phyloP scores from a whole-genome alignment of 1,140 invertebrate genomes.

The Listronotus bonariensis region DNA sequence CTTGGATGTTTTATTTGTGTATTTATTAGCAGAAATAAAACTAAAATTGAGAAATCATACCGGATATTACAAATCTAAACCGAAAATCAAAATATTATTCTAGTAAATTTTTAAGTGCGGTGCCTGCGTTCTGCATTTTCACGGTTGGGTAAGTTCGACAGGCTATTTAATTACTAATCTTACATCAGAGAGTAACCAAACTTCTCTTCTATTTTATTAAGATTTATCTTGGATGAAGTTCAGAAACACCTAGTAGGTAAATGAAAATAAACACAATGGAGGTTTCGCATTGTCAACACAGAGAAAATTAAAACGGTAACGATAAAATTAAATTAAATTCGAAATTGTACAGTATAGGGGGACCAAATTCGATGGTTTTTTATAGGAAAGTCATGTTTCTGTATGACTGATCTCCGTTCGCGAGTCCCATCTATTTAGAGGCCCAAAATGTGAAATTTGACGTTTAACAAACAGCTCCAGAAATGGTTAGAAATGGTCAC shows the following conservation, averaged over 20 bases:
- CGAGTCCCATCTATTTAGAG: no score
- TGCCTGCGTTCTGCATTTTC: constrained; percentile 10
- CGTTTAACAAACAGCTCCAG: no score
- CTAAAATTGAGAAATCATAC: not conserved
- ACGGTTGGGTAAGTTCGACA: constrained; percentile 10
- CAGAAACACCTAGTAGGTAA: constrained; percentile 6
- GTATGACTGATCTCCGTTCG: no score
- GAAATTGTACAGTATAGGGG: no score
- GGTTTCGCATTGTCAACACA: not conserved
- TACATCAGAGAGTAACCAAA: constrained; percentile 2
- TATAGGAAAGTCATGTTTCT: no score
- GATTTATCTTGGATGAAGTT: constrained; percentile 2
- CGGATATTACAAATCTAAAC: constrained; percentile 8
- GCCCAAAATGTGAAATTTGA: no score
- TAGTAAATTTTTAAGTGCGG: constrained; percentile 1
- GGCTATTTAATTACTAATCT: constrained; percentile 8
- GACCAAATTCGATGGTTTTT: no score
- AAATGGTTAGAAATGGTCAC: no score
- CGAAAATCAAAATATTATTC: not conserved
- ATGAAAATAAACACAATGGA: constrained; percentile 7
- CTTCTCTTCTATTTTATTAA: constrained; percentile 3
- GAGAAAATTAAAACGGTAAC: not conserved
- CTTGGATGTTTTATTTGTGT: not conserved
- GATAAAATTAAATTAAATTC: no score
- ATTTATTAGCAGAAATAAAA: not conserved